Evolutionary conservation across 2,888 invertebrate genomes (phyloP).

Genomic region (Melanotus villosus): DNA sequence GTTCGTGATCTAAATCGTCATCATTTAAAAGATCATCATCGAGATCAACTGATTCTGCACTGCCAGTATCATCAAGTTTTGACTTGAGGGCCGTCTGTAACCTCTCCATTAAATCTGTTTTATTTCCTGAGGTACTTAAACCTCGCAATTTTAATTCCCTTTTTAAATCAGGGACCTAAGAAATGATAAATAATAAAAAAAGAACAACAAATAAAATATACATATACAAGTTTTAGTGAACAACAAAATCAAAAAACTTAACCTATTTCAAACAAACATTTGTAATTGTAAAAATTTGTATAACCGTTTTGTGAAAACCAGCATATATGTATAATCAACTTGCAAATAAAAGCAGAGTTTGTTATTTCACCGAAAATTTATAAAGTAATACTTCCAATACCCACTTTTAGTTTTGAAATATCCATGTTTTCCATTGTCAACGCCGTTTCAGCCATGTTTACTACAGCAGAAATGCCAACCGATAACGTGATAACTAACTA

Average conservation of each 20-base stretch:
- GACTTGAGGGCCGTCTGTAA: slow-evolving; percentile 76
- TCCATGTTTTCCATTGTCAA: slow-evolving; percentile 35
- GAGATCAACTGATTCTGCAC: slow-evolving; percentile 69
- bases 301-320: no score
- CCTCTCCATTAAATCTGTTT: slow-evolving; percentile 84
- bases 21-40: slow-evolving; percentile 73
- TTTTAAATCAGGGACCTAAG: slow-evolving; percentile 87
- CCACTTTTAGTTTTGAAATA: slow-evolving; percentile 43
- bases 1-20: slow-evolving; percentile 60
- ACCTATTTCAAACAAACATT: neutral
- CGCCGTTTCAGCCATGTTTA: slow-evolving; percentile 41
- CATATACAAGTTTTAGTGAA: slow-evolving; percentile 25
- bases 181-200: slow-evolving; percentile 15
- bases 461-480: neutral
- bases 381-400: neutral
- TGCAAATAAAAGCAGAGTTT: no score
- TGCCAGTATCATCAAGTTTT: slow-evolving; percentile 62
- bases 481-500: no score
- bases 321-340: no score
- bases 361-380: no score
- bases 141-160: slow-evolving; percentile 86
- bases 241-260: slow-evolving; percentile 33
- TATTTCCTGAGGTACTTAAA: slow-evolving; percentile 82
- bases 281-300: no score
- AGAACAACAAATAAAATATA: neutral